Evolutionary conservation across 2,797 vertebrate genomes (phyloP).

Genomic region (Eleutherodactylus coqui): DNA sequence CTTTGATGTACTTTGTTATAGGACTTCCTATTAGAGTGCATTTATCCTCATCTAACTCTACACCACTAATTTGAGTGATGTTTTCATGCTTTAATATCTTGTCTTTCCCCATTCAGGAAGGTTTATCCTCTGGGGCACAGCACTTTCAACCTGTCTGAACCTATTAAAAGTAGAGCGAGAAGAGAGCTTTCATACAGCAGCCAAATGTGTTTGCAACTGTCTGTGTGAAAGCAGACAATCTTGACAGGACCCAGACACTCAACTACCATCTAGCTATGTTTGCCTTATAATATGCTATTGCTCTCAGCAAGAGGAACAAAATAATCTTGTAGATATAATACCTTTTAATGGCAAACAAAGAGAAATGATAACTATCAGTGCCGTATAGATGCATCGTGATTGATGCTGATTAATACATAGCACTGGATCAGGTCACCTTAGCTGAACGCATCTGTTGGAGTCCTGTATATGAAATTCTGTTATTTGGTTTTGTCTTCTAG

Average conservation of each 20-base stretch:
- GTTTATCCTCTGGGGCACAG: slow-evolving; percentile 39
- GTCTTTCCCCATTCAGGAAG: slow-evolving; percentile 41
- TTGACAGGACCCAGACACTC: not conserved
- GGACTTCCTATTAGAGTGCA: slow-evolving; percentile 23
- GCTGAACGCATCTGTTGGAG: not conserved
- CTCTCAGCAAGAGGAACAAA: too few species aligned
- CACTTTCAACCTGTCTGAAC: slow-evolving; percentile 58
- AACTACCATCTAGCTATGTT: slow-evolving; percentile 6
- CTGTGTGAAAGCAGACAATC: slow-evolving; percentile 6
- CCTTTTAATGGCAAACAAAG: too few species aligned
- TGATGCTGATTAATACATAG: not conserved
- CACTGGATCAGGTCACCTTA: not conserved
- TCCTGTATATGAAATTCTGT: not conserved
- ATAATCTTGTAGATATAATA: too few species aligned
- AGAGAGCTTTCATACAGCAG: slow-evolving; percentile 27
- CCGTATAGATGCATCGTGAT: not conserved
- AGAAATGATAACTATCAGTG: too few species aligned
- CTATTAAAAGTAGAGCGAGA: slow-evolving; percentile 49
- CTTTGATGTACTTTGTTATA: not conserved
- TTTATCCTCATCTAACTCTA: slow-evolving; percentile 30
- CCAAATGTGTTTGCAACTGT: slow-evolving; percentile 36
- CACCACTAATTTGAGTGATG: slow-evolving; percentile 46
- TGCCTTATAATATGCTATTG: not conserved
- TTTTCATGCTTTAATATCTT: slow-evolving; percentile 44
- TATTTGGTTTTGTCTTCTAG: not conserved